These are phyloP conservation scores for Thalassophryne amazonica DNA, from an alignment of 2,797 vertebrate species.

Conservation along the genomic window DNA sequence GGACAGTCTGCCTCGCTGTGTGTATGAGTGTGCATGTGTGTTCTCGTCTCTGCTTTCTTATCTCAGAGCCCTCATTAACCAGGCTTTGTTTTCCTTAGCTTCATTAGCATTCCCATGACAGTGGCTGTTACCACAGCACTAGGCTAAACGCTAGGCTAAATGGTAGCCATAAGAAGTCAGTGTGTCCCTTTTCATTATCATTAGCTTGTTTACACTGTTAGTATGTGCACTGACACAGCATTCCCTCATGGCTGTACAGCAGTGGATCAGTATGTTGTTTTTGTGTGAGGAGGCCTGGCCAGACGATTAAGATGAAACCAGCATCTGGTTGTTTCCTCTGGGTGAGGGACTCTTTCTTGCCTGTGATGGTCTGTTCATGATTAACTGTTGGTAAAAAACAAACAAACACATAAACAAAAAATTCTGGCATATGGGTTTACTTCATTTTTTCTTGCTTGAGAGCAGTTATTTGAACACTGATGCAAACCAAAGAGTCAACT, in stretches of 20 bases:
- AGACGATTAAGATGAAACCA: conserved; percentile 47
- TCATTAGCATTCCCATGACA: conserved; percentile 78
- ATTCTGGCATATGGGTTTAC: no score
- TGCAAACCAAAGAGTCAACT: no score
- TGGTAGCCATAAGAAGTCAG: conserved; percentile 38
- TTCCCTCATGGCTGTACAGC: conserved; percentile 25
- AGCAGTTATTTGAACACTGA: no score
- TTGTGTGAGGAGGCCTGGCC: conserved; percentile 28
- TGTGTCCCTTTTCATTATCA: conserved; percentile 49
- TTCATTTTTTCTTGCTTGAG: no score
- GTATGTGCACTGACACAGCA: conserved; percentile 35
- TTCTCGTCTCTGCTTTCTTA: conserved; percentile 65
- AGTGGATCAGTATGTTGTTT: conserved; percentile 18
- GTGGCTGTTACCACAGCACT: conserved; percentile 60
- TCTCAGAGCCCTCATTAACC: conserved; percentile 72
- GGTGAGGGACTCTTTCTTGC: conserved; percentile 35
- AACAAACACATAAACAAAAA: conserved; percentile 24
- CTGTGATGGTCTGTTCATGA: no score
- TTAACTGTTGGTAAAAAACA: conserved; percentile 36
- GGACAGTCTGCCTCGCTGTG: conserved; percentile 35
- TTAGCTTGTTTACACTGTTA: conserved; percentile 55
- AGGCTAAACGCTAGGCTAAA: conserved; percentile 68
- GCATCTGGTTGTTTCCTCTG: conserved; percentile 41
- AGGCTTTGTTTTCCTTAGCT: conserved; percentile 78
- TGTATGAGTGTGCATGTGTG: conserved; percentile 12